Evolutionary conservation across 2,797 vertebrate genomes (phyloP), one percentile per base, ranked within the genome.

Genomic region (Coregonus ussuriensis): DNA sequence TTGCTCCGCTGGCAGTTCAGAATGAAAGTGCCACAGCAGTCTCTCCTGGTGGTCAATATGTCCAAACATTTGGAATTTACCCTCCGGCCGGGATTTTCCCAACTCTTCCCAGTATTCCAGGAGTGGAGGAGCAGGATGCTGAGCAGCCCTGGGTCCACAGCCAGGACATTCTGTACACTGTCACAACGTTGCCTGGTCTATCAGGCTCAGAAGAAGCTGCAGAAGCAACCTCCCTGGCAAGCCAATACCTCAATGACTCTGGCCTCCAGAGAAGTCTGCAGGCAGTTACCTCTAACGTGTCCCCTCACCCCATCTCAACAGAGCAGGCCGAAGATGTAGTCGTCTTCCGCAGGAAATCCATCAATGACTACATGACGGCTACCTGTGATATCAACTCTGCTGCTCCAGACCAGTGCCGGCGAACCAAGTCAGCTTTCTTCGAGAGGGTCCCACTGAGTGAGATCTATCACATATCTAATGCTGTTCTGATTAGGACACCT

Each of bases 401-500:
- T 33, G n/a, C 37, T 9, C 62, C 18, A 4, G 31, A 25, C 56
- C 33, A 14, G n/a, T 66, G 35, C 59, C 14, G 25, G 56, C 33
- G 4, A 15, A 41, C 29, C n/a, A 41, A 25, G 14, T 66, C 74
- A 29, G 59, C 74, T 13, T 11, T 75, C 18, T 68, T 53, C 37
- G 6, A 68, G 59, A 65, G 63, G 21, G 63, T 75, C 14, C 74
- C 74, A 6, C 21, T 68, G 41, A 68, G 18, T 16, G 37, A 75
- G 25, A 18, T 68, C 18, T 41, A 67, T 29, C 16, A 68, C 18
- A 31, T 53, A 31, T 53, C 63, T 21, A 68, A 75, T 37, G 21
- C 74, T n/a, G 62, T 75, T 21, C 16, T 75, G 56, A 75, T 67
- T 47, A 31, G 3, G 65, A 35, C 74, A 11, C 74, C 63, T 7